phyloP scores from a whole-genome alignment of 2,888 invertebrate genomes.

The Drosophila niveifrons region DNA sequence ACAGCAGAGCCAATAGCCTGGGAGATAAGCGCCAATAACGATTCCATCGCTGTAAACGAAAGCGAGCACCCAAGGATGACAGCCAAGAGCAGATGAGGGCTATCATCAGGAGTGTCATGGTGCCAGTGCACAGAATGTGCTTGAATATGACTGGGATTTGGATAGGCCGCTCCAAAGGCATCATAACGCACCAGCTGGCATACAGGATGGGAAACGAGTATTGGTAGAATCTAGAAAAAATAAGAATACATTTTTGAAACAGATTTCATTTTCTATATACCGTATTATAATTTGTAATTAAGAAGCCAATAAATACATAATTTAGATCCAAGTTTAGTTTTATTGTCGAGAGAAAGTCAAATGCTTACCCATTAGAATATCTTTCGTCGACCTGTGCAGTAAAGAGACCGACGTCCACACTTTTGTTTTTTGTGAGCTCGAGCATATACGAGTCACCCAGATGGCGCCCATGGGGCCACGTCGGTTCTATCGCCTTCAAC shows the following conservation, averaged over 20 bases:
- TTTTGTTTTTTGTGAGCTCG: conserved; percentile 43
- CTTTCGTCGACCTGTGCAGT: not conserved
- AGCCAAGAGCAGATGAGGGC: not conserved
- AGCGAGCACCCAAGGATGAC: not conserved
- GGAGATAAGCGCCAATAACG: not conserved
- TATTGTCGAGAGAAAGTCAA: not conserved
- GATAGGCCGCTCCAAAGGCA: conserved; percentile 52
- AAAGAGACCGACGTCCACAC: conserved; percentile 49
- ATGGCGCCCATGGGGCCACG: conserved; percentile 6
- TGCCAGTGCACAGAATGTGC: conserved; percentile 21
- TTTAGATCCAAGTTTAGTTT: too few species aligned
- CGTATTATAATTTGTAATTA: too few species aligned
- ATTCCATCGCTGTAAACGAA: not conserved
- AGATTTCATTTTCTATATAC: too few species aligned
- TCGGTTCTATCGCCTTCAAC: conserved; percentile 16
- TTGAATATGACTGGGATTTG: conserved; percentile 24
- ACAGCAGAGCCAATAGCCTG: conserved; percentile 22
- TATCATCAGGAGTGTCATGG: conserved; percentile 14
- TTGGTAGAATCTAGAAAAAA: conserved; percentile 25
- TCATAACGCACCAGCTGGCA: conserved; percentile 56
- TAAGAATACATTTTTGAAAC: too few species aligned
- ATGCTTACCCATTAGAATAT: not conserved
- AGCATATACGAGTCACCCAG: conserved; percentile 30
- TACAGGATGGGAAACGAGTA: conserved; percentile 48
- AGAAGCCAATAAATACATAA: too few species aligned